phyloP scores from a whole-genome alignment of 2,113 vertebrate species.

The Dasypus novemcinctus region DNA sequence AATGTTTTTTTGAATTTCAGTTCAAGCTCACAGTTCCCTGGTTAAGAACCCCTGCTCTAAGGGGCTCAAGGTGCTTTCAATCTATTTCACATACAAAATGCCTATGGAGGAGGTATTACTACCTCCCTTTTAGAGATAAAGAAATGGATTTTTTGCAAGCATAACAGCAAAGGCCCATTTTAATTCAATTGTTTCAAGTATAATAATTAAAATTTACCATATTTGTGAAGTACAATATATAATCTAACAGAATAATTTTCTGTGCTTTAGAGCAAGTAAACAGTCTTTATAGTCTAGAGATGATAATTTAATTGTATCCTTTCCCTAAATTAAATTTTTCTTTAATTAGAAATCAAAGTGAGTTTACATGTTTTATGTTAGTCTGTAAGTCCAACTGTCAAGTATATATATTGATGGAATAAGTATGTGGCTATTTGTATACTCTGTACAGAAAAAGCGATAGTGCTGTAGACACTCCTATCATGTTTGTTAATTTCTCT shows the following conservation, averaged over 20 bases:
- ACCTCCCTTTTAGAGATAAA: background rate
- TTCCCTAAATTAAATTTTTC: constrained; percentile 42
- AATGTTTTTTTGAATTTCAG: no score
- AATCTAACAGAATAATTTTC: background rate
- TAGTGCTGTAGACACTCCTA: background rate
- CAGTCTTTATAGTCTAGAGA: background rate
- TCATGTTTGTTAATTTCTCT: background rate
- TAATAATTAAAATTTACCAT: constrained; percentile 42
- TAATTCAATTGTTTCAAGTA: background rate
- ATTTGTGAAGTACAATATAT: constrained; percentile 13
- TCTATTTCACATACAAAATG: background rate
- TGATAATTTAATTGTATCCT: constrained; percentile 21
- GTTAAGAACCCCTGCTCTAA: no score
- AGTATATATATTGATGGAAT: background rate
- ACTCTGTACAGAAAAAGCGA: background rate
- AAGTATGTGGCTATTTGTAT: background rate
- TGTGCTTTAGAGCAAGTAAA: background rate
- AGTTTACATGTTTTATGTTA: background rate
- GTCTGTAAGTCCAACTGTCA: background rate
- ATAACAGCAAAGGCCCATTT: background rate
- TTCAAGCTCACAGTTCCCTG: no score
- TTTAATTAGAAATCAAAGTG: constrained; percentile 21
- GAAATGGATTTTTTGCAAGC: background rate
- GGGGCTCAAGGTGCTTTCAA: background rate
- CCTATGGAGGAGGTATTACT: background rate